Percentiles rank a stretch among this genome's conserved stretches.
Conservation (phyloP, 2,888 invertebrate genomes). For the Diplazon laetatorius region DNA sequence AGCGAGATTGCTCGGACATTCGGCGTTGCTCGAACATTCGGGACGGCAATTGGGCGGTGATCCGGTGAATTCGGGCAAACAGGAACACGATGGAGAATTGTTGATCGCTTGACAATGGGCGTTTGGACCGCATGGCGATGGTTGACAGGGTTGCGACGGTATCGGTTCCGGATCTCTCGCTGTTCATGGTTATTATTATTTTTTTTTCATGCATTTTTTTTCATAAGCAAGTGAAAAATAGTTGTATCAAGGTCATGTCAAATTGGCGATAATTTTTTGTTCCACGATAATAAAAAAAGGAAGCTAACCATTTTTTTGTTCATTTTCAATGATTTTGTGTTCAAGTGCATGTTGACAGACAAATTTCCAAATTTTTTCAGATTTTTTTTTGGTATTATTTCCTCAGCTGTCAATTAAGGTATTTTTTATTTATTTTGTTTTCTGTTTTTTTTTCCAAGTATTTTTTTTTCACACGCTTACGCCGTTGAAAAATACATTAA, state of each 20-base stretch:
- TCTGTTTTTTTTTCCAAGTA: too few relatives aligned
- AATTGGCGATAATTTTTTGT: too few relatives aligned
- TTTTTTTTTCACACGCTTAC: too few relatives aligned
- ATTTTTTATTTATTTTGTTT: too few relatives aligned
- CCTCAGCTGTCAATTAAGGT: too few relatives aligned
- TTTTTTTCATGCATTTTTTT: background rate
- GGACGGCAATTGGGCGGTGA: slow-evolving; percentile 90
- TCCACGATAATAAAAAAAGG: too few relatives aligned
- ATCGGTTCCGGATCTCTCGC: slow-evolving; percentile 60
- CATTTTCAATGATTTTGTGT: too few relatives aligned
- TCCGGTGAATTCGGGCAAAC: slow-evolving; percentile 88
- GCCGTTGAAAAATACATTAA: too few relatives aligned
- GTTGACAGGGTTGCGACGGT: slow-evolving; percentile 72
- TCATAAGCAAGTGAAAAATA: background rate
- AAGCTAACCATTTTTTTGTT: too few relatives aligned
- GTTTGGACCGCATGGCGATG: slow-evolving; percentile 83
- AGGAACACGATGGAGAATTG: slow-evolving; percentile 85
- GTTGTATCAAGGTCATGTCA: background rate
- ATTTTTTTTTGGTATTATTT: too few relatives aligned
- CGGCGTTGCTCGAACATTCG: slow-evolving; percentile 89
- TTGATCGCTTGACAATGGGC: slow-evolving; percentile 87
- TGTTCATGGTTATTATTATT: slow-evolving; percentile 10
- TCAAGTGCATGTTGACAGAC: background rate
- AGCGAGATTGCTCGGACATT: slow-evolving; percentile 89
- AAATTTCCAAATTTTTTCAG: too few relatives aligned